phyloP scores from a whole-genome alignment of 2,888 invertebrate species.

The Amphimallon solstitiale region DNA sequence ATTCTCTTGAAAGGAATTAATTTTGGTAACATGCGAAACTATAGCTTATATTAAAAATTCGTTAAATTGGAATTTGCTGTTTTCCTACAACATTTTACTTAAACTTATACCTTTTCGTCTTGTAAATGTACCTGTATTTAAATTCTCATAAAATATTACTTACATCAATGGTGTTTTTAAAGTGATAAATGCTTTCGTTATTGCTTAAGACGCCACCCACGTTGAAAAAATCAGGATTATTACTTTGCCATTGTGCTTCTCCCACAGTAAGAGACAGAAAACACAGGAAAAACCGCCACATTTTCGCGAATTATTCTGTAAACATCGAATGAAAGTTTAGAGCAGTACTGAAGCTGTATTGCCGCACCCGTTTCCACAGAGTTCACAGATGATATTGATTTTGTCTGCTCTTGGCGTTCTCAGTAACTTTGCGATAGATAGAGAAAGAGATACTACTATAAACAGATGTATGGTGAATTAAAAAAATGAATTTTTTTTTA shows the following conservation, averaged over 20 bases:
- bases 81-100: no score
- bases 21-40: no score
- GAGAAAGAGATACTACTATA: no score
- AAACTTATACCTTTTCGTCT: background rate
- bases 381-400: constrained; percentile 53
- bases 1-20: no score
- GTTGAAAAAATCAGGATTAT: constrained; percentile 71
- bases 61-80: no score
- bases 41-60: no score
- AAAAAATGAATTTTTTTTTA: no score
- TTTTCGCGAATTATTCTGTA: background rate
- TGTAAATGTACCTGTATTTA: no score
- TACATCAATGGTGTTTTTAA: constrained; percentile 86
- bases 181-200: constrained; percentile 81
- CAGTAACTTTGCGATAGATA: no score
- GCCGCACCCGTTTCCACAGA: constrained; percentile 51
- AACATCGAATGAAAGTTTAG: background rate
- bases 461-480: no score
- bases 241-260: constrained; percentile 49
- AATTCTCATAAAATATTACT: constrained; percentile 57
- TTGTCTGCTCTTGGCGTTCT: background rate
- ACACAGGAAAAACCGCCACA: constrained; percentile 9
- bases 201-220: constrained; percentile 93
- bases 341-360: constrained; percentile 39
- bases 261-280: background rate